A percentile compares a stretch with the other conserved stretches of the same genome.
phyloP scores from a whole-genome alignment of 2,797 vertebrate species.

The Acanthis flammea region DNA sequence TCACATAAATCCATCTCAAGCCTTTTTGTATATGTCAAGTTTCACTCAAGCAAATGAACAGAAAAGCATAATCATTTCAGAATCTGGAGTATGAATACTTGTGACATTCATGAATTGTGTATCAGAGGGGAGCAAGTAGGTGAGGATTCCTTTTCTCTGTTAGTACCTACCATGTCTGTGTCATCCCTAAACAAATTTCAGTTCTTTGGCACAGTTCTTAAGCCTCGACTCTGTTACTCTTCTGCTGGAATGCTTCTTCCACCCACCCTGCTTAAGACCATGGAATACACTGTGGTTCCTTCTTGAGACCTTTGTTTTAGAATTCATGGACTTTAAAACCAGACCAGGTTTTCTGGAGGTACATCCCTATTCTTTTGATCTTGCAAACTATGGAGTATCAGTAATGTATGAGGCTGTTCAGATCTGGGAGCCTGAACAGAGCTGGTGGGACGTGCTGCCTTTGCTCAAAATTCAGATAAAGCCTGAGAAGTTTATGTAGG shows the following conservation, averaged over 20 bases:
- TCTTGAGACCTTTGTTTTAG: neutral
- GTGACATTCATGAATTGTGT: neutral
- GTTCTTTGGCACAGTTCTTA: neutral
- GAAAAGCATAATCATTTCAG: neutral
- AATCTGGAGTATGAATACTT: neutral
- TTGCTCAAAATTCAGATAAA: neutral
- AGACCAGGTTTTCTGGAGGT: neutral
- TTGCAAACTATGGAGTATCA: neutral
- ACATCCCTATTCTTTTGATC: neutral
- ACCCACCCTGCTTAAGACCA: neutral
- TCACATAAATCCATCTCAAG: neutral
- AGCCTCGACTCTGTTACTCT: neutral
- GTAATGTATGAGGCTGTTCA: neutral
- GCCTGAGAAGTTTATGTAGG: conserved; percentile 8
- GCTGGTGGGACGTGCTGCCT: neutral
- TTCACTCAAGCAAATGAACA: neutral
- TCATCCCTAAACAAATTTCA: neutral
- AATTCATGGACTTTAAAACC: neutral
- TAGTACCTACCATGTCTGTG: neutral
- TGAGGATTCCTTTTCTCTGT: neutral
- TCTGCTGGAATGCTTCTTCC: neutral
- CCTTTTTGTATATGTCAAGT: neutral
- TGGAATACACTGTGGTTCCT: neutral
- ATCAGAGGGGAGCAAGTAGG: neutral
- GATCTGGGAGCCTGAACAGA: neutral